Evolutionary conservation across 2,113 vertebrate species (phyloP).

Genomic region (Uropsilus gracilis): DNA sequence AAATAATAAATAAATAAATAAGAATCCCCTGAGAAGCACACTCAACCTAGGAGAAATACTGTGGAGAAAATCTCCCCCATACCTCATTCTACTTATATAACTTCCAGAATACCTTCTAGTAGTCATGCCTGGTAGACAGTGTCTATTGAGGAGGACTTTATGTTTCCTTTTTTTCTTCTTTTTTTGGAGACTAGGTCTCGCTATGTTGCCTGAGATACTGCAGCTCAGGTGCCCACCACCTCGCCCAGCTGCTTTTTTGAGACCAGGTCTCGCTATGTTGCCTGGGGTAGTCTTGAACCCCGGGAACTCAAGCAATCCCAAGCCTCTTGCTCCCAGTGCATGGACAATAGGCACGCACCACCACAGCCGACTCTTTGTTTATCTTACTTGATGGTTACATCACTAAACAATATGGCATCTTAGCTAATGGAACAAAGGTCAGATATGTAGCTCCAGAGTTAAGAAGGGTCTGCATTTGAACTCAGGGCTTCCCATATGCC

Average conservation of each 20-base stretch:
- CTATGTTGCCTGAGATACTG: too few relatives aligned
- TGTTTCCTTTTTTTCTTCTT: too few relatives aligned
- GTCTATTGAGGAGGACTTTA: too few relatives aligned
- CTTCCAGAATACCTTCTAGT: neutral
- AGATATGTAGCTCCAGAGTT: neutral
- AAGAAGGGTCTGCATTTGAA: neutral
- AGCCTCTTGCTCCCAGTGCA: too few relatives aligned
- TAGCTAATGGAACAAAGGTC: neutral
- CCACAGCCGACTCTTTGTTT: neutral
- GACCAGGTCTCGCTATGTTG: too few relatives aligned
- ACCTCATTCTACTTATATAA: neutral
- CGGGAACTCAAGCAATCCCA: too few relatives aligned
- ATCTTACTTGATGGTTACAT: neutral
- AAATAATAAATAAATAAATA: too few relatives aligned
- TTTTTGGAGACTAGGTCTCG: too few relatives aligned
- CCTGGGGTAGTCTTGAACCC: too few relatives aligned
- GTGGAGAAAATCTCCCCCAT: neutral
- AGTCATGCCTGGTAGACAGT: neutral
- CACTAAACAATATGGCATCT: neutral
- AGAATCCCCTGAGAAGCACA: neutral
- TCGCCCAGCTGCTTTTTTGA: too few relatives aligned
- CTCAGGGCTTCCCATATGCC: neutral
- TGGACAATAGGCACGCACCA: too few relatives aligned
- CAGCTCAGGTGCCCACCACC: too few relatives aligned
- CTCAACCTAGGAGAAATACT: neutral